Conservation (phyloP, 2,888 invertebrate genomes). For the Pyrgus malvae region DNA sequence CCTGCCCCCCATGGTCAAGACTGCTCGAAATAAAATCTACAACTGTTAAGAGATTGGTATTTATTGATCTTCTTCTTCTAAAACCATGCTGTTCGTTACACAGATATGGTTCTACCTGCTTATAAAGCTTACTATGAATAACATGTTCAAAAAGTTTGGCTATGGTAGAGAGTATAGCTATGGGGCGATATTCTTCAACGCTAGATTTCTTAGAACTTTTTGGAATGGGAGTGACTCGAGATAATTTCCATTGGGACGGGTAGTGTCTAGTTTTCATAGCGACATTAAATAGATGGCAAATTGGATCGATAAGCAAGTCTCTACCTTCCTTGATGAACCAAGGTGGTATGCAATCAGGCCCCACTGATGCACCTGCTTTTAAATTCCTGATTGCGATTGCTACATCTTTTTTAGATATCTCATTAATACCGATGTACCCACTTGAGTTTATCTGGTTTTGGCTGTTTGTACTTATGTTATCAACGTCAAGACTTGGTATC, state of each 20-base stretch:
- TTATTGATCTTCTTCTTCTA: background rate
- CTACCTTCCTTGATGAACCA: slow-evolving; percentile 11
- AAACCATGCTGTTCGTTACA: slow-evolving; percentile 8
- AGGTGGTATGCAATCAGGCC: slow-evolving; percentile 2
- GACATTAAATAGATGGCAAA: slow-evolving; percentile 17
- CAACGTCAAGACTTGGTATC: background rate
- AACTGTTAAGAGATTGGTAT: slow-evolving; percentile 13
- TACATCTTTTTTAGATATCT: background rate
- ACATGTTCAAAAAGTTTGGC: slow-evolving; percentile 8
- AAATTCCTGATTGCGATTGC: background rate
- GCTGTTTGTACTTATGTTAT: background rate
- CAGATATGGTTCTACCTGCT: slow-evolving; percentile 5
- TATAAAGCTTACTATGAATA: slow-evolving; percentile 1
- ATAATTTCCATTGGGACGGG: slow-evolving; percentile 18
- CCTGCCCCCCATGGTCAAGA: slow-evolving; percentile 26
- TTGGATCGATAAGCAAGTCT: slow-evolving; percentile 1
- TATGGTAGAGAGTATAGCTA: slow-evolving; percentile 14
- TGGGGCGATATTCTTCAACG: slow-evolving; percentile 12
- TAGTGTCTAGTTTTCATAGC: slow-evolving; percentile 11
- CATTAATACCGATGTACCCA: background rate
- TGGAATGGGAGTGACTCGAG: slow-evolving; percentile 14
- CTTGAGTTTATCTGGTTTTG: background rate
- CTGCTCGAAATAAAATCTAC: slow-evolving; percentile 22
- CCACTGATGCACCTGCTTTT: background rate
- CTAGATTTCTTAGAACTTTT: background rate